These are phyloP conservation scores for Taenioides sp. DNA, from an alignment of 2,797 vertebrate genomes.

Conservation along the genomic window DNA sequence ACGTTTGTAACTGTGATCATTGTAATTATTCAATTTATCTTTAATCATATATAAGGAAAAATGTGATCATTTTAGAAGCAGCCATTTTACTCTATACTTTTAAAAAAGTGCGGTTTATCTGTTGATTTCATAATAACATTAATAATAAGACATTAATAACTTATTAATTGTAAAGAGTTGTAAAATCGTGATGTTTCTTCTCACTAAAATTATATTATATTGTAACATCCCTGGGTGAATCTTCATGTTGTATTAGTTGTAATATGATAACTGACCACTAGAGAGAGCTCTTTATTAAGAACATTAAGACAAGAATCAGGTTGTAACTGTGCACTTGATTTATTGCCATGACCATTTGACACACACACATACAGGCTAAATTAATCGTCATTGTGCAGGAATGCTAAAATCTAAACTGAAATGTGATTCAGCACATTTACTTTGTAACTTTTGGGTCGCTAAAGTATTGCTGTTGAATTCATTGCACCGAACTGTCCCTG, in stretches of 20 bases:
- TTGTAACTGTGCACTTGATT: background rate
- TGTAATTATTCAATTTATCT: too few species aligned
- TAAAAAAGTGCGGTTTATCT: too few species aligned
- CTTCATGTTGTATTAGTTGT: background rate
- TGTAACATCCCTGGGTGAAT: too few species aligned
- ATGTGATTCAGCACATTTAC: background rate
- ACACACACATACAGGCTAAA: background rate
- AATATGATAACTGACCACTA: slow-evolving; percentile 22
- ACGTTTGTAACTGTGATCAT: too few species aligned
- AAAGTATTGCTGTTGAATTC: background rate
- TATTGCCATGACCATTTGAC: background rate
- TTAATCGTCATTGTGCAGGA: background rate
- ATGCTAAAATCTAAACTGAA: background rate
- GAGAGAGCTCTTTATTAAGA: slow-evolving; percentile 25
- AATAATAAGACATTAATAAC: too few species aligned
- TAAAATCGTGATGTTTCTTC: too few species aligned
- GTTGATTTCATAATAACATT: too few species aligned
- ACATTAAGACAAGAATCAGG: background rate
- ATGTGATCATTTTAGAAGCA: too few species aligned
- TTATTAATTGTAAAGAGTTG: too few species aligned
- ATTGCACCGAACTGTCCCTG: slow-evolving; percentile 1
- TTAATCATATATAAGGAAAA: too few species aligned
- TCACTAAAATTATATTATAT: too few species aligned
- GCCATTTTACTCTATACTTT: too few species aligned
- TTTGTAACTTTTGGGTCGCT: background rate